phyloP scores from a whole-genome alignment of 2,113 vertebrate species.

The Dipodomys ordii region DNA sequence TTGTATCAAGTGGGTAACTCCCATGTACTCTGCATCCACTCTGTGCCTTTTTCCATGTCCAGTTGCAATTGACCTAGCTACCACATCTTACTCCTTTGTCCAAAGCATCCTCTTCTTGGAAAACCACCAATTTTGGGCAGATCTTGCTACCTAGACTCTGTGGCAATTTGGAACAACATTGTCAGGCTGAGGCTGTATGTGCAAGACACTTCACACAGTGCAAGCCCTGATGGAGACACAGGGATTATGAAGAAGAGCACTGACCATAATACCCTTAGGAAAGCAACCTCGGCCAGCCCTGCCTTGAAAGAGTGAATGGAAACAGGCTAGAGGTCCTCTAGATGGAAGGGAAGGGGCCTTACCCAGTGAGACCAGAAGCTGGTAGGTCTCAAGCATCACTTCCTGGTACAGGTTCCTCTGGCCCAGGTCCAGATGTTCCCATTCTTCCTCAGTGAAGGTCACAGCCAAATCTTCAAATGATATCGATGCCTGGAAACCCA shows the following conservation, averaged over 20 bases:
- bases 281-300: neutral
- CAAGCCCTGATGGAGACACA: neutral
- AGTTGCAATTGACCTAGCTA: too few relatives aligned
- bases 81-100: neutral
- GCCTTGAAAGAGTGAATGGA: neutral
- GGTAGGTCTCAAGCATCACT: constrained; percentile 75
- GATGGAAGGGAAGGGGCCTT: neutral
- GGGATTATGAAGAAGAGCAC: neutral
- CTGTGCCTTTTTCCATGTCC: too few relatives aligned
- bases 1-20: too few relatives aligned
- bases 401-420: constrained; percentile 74
- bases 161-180: neutral
- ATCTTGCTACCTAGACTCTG: neutral
- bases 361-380: constrained; percentile 72
- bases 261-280: neutral
- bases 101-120: neutral
- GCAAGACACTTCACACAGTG: neutral
- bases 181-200: too few relatives aligned
- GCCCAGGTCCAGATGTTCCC: constrained; percentile 61
- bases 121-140: neutral
- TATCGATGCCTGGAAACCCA: constrained; percentile 50
- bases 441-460: constrained; percentile 76
- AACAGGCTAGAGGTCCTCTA: neutral
- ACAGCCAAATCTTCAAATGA: constrained; percentile 74
- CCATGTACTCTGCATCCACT: too few relatives aligned